phyloP scores from a whole-genome alignment of 2,797 vertebrate genomes.

The Meriones psammophilus region DNA sequence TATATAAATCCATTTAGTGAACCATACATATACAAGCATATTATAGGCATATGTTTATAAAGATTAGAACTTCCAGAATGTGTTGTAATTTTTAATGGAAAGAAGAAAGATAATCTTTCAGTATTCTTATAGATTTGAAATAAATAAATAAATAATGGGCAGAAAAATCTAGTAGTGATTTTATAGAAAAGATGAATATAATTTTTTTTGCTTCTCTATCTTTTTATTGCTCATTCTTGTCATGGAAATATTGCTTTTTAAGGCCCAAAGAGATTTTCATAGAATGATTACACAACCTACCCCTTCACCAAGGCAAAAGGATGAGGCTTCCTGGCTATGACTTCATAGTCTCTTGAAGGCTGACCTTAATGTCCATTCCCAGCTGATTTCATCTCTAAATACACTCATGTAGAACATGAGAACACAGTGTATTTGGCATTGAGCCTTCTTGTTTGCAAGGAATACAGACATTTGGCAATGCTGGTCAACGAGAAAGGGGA shows the following conservation, averaged over 20 bases:
- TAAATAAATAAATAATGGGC: background rate
- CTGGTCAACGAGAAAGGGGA: slow-evolving; percentile 36
- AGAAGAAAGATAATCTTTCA: slow-evolving; percentile 30
- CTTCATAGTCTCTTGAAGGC: slow-evolving; percentile 49
- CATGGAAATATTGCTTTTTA: slow-evolving; percentile 21
- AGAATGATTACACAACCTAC: background rate
- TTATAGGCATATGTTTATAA: background rate
- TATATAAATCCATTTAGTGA: slow-evolving; percentile 12
- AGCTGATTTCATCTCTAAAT: slow-evolving; percentile 73
- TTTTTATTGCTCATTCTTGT: slow-evolving; percentile 31
- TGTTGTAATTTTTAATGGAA: slow-evolving; percentile 16
- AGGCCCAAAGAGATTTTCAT: slow-evolving; percentile 27
- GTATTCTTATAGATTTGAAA: slow-evolving; percentile 46
- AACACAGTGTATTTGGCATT: slow-evolving; percentile 55
- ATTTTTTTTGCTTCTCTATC: background rate
- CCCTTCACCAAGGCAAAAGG: background rate
- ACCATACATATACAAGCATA: background rate
- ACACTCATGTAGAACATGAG: slow-evolving; percentile 57
- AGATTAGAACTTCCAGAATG: slow-evolving; percentile 9
- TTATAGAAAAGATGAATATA: background rate
- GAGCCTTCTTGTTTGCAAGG: slow-evolving; percentile 43
- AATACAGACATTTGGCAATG: slow-evolving; percentile 35
- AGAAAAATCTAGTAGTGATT: slow-evolving; percentile 13
- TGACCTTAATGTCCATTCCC: slow-evolving; percentile 41
- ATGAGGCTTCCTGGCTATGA: slow-evolving; percentile 37